Evolutionary conservation across 2,797 vertebrate genomes (phyloP).

Genomic region (Rhinoraja longicauda): DNA sequence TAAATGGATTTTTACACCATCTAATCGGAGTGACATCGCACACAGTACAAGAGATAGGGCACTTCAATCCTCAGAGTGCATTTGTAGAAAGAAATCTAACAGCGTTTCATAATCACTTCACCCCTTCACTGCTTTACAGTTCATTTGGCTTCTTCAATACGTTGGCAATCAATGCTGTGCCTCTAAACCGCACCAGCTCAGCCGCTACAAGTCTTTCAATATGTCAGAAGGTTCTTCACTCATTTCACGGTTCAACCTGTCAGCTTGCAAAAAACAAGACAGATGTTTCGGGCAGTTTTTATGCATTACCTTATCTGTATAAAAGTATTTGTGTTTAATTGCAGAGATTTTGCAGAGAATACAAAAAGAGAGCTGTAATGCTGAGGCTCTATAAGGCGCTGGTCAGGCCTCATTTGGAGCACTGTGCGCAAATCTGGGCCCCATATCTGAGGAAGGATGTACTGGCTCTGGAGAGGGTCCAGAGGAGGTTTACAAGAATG

Average conservation of each 20-base stretch:
- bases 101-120: not conserved
- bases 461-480: too few species aligned
- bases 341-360: not conserved
- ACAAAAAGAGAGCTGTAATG: too few species aligned
- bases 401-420: too few species aligned
- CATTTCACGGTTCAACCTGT: not conserved
- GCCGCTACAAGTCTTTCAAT: not conserved
- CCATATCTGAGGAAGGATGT: too few species aligned
- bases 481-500: too few species aligned
- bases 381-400: too few species aligned
- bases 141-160: constrained; percentile 17
- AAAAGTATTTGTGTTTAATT: constrained; percentile 5
- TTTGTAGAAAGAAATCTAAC: constrained; percentile 22
- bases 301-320: not conserved
- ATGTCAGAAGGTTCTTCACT: not conserved
- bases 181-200: not conserved
- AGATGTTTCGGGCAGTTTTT: not conserved
- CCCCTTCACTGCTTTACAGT: constrained; percentile 11
- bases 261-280: not conserved
- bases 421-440: too few species aligned
- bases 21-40: not conserved
- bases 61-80: constrained; percentile 12
- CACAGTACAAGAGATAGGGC: constrained; percentile 23
- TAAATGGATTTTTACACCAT: constrained; percentile 14
- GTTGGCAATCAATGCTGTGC: not conserved